These are phyloP conservation scores for Synanceia verrucosa DNA, from an alignment of 2,797 vertebrate genomes.

Conservation along the genomic window DNA sequence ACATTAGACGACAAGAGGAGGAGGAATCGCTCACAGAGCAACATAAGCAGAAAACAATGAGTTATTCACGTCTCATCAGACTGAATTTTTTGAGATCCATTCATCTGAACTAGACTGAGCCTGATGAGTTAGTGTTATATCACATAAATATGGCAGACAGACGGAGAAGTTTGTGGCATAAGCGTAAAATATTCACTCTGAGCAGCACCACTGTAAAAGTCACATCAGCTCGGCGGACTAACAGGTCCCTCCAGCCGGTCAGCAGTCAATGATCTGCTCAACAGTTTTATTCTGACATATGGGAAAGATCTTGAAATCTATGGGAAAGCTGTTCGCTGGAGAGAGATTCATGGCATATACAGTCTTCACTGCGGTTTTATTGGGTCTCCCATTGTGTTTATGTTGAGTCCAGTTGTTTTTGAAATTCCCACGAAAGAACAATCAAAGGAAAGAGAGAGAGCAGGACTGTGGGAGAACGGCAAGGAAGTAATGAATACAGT, in stretches of 20 bases:
- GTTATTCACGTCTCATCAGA: conserved; percentile 9
- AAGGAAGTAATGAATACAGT: not conserved
- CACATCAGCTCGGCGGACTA: conserved; percentile 32
- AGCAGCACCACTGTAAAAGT: conserved; percentile 41
- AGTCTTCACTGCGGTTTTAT: conserved; percentile 35
- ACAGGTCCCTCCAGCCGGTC: conserved; percentile 33
- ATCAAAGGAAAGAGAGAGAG: conserved; percentile 48
- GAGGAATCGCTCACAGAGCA: conserved; percentile 4
- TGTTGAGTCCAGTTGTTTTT: conserved; percentile 44
- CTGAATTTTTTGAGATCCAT: conserved; percentile 3
- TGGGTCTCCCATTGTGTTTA: conserved; percentile 56
- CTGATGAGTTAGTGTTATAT: conserved; percentile 13
- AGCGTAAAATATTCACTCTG: conserved; percentile 43
- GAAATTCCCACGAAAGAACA: conserved; percentile 58
- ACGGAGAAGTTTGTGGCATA: conserved; percentile 2
- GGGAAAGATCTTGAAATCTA: conserved; percentile 54
- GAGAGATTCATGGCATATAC: conserved; percentile 30
- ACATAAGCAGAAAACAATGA: not conserved
- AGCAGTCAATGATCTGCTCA: conserved; percentile 52
- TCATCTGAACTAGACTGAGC: conserved; percentile 5
- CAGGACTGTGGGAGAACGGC: not conserved
- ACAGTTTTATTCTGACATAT: conserved; percentile 60
- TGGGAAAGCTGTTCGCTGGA: conserved; percentile 50
- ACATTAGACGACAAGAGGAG: not conserved
- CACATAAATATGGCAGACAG: conserved; percentile 21